These are phyloP conservation scores for Drosophila ercepeae DNA, from an alignment of 1,140 invertebrate species.

Conservation along the genomic window DNA sequence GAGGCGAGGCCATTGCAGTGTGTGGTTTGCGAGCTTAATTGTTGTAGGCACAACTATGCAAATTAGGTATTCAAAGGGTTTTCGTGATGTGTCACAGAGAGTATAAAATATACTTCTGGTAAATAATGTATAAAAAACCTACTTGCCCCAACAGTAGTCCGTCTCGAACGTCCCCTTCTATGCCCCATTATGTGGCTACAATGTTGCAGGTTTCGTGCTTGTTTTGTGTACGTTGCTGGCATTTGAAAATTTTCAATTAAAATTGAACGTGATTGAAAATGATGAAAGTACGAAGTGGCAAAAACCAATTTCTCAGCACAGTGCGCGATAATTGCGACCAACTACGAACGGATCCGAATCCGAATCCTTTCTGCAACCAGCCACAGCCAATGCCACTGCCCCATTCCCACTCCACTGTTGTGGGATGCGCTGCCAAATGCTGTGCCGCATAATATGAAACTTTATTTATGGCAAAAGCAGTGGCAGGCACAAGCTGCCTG, in stretches of 20 bases:
- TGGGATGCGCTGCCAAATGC: conserved; percentile 80
- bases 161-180: too few relatives aligned
- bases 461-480: conserved; percentile 77
- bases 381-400: conserved; percentile 7
- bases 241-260: conserved; percentile 78
- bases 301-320: conserved; percentile 81
- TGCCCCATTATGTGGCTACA: conserved; percentile 17
- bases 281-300: conserved; percentile 81
- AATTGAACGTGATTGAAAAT: conserved; percentile 82
- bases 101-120: not conserved
- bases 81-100: not conserved
- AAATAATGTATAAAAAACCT: too few relatives aligned
- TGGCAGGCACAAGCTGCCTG: conserved; percentile 47
- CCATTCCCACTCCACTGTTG: conserved; percentile 52
- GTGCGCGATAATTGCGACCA: conserved; percentile 74
- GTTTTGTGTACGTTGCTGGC: conserved; percentile 32
- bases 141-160: conserved; percentile 17
- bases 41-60: conserved; percentile 71
- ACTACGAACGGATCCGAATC: conserved; percentile 25
- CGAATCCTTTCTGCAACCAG: conserved; percentile 1
- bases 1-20: conserved; percentile 27
- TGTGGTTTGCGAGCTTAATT: conserved; percentile 66
- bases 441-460: conserved; percentile 71
- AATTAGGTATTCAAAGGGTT: conserved; percentile 29
- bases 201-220: conserved; percentile 30